phyloP scores from a whole-genome alignment of 2,888 invertebrate genomes.

The Sympetrum striolatum region DNA sequence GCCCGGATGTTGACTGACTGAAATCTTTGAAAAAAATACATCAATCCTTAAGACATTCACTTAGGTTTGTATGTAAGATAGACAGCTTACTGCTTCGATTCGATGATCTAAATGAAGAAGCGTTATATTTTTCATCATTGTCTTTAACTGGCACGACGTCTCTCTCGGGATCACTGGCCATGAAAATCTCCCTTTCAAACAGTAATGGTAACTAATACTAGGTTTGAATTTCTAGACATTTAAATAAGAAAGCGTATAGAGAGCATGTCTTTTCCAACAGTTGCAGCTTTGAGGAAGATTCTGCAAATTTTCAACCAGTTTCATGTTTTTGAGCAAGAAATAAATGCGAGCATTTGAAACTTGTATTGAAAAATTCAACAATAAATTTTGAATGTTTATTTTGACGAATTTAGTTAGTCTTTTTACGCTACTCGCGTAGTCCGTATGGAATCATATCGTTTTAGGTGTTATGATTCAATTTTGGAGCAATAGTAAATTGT shows the following conservation, averaged over 20 bases:
- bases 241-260: too few relatives aligned
- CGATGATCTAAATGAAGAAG: background rate
- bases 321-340: background rate
- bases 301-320: background rate
- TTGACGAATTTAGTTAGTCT: conserved; percentile 12
- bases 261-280: too few relatives aligned
- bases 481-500: too few relatives aligned
- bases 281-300: too few relatives aligned
- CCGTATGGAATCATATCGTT: too few relatives aligned
- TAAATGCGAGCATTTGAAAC: background rate
- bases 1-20: background rate
- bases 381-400: conserved; percentile 29
- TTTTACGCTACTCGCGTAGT: background rate
- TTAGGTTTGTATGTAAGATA: conserved; percentile 52
- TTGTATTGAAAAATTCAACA: background rate
- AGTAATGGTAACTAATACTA: too few relatives aligned
- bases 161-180: conserved; percentile 12
- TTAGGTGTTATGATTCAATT: too few relatives aligned
- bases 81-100: background rate
- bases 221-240: too few relatives aligned
- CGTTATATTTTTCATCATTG: background rate
- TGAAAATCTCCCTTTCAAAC: background rate
- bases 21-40: background rate
- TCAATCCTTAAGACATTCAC: background rate
- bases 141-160: conserved; percentile 37